Evolutionary conservation across 2,888 invertebrate species (phyloP).

Genomic region (Cheilosia impressa): DNA sequence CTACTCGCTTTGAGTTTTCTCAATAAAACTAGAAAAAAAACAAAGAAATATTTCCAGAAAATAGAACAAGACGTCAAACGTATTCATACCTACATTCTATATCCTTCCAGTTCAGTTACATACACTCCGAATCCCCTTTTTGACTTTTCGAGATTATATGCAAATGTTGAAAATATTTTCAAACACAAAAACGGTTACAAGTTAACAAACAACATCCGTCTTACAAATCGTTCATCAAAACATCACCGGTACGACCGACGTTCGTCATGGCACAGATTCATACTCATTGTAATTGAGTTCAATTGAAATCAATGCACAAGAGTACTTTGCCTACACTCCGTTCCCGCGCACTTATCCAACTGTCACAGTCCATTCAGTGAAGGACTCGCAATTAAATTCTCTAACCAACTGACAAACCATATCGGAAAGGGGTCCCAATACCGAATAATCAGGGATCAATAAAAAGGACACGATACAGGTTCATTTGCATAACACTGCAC

Average conservation of each 20-base stretch:
- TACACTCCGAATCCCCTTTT: constrained; percentile 60
- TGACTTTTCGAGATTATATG: constrained; percentile 49
- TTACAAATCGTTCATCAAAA: constrained; percentile 70
- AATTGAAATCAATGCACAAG: constrained; percentile 64
- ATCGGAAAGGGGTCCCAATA: constrained; percentile 59
- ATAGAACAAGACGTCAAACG: constrained; percentile 9
- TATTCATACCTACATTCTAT: constrained; percentile 19
- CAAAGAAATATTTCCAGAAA: constrained; percentile 48
- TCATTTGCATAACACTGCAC: constrained; percentile 75
- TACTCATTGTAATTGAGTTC: constrained; percentile 59
- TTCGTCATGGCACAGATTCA: constrained; percentile 12
- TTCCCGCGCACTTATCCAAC: constrained; percentile 52
- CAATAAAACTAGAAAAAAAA: constrained; percentile 24
- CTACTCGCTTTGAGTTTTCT: background rate
- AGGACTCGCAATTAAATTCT: constrained; percentile 71
- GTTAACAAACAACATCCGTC: constrained; percentile 49
- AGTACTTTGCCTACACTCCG: constrained; percentile 4
- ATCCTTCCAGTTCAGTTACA: constrained; percentile 43
- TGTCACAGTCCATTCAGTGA: constrained; percentile 41
- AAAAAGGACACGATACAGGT: constrained; percentile 60
- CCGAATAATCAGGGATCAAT: constrained; percentile 71
- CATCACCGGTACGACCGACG: constrained; percentile 28
- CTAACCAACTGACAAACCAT: constrained; percentile 75
- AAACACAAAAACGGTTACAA: constrained; percentile 65
- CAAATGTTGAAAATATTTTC: constrained; percentile 31